phyloP scores from a whole-genome alignment of 2,113 vertebrate genomes.

The Hyperopisus bebe region DNA sequence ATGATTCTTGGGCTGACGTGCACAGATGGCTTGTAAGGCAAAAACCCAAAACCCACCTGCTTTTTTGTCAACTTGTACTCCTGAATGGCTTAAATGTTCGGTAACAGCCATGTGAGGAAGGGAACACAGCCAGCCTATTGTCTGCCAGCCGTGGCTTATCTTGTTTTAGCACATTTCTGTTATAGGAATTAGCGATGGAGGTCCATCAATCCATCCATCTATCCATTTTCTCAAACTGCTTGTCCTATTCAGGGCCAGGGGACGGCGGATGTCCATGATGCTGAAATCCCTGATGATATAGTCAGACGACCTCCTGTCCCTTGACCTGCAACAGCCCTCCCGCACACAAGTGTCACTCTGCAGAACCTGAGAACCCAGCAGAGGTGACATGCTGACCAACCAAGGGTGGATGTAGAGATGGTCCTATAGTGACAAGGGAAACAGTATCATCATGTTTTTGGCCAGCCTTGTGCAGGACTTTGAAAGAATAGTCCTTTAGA shows the following conservation, averaged over 20 bases:
- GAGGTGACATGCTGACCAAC: background rate
- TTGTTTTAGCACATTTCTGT: background rate
- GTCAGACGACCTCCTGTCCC: background rate
- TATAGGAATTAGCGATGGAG: background rate
- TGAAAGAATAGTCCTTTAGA: background rate
- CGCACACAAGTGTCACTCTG: background rate
- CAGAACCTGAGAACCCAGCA: background rate
- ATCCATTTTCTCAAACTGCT: background rate
- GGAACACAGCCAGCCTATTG: background rate
- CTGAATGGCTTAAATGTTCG: background rate
- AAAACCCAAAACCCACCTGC: background rate
- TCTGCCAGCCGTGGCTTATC: background rate
- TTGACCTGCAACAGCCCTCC: background rate
- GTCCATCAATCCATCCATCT: background rate
- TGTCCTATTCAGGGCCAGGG: background rate
- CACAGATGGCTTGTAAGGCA: background rate
- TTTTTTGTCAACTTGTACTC: background rate
- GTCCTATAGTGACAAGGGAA: background rate
- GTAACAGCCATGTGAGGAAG: background rate
- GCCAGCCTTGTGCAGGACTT: background rate
- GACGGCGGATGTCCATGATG: background rate
- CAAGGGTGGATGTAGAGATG: background rate
- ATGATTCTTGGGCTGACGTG: background rate
- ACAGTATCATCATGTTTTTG: background rate
- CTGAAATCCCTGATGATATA: background rate